Percentiles rank a stretch among this genome's conserved stretches.
phyloP scores from a whole-genome alignment of 1,140 invertebrate species.

The Thaumatotibia leucotreta region DNA sequence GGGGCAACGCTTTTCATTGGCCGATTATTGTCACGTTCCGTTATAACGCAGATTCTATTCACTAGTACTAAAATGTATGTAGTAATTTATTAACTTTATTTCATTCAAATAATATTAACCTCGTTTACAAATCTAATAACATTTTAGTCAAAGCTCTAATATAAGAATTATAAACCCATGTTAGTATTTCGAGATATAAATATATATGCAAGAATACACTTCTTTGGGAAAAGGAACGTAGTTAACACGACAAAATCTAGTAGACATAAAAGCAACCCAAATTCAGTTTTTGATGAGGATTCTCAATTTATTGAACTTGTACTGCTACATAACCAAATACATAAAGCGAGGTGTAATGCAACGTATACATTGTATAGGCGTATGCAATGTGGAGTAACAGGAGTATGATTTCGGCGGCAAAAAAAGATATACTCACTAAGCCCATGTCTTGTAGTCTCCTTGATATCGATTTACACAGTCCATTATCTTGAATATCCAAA shows the following conservation, averaged over 20 bases:
- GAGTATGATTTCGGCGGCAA: conserved; percentile 47
- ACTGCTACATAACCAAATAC: conserved; percentile 43
- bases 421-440: conserved; percentile 76
- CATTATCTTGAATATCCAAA: conserved; percentile 83
- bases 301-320: conserved; percentile 28
- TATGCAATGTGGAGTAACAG: conserved; percentile 18
- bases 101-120: background rate
- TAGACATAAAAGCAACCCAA: conserved; percentile 16
- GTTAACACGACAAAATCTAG: conserved; percentile 43
- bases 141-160: background rate
- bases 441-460: conserved; percentile 81
- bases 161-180: background rate
- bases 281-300: conserved; percentile 9
- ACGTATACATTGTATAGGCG: conserved; percentile 13
- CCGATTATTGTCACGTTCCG: conserved; percentile 42
- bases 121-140: background rate
- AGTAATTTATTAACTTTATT: no score
- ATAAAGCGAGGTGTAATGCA: conserved; percentile 30
- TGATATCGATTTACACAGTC: conserved; percentile 78
- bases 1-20: conserved; percentile 51
- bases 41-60: conserved; percentile 19
- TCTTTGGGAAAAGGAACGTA: conserved; percentile 35
- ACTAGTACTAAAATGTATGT: background rate
- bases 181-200: background rate
- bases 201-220: background rate